Base-by-base conservation (phyloP, 2,797 vertebrate species). In the Ptychadena robeensis region DNA sequence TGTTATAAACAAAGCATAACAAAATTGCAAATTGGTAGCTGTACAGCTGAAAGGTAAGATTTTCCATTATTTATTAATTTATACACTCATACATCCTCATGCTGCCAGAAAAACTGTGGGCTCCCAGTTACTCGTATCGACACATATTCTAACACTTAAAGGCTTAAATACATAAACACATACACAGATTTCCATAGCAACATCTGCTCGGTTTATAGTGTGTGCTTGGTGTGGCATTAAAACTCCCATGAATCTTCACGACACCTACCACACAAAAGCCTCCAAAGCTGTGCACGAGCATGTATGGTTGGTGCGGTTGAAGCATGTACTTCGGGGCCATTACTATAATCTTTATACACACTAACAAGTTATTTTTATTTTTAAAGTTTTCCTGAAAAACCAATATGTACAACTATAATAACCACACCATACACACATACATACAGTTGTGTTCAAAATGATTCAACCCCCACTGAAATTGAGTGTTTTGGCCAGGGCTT, bases 101-200 rank as follows among this genome's bases (percentile, higher is more conserved):
- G 74, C 83, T 79, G 70, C 74, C 64, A 84, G 86, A 11, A 86
- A 40, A 78, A 73, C 68, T 76, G 79, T 37, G 69, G 67, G 75
- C 48, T 59, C 83, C 77, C 85, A 40, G 77, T 34, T 87, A 85
- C 40, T 82, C 70, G 80, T 75, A 86, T 10, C 79, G 85, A 87
- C 86, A 89, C 84, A 81, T 73, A 79, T 86, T 81, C 87, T 89
- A 89, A 88, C 87, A 88, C 87, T 85, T 77, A 75, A 81, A 87
- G 90, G 88, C 86, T 87, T 61, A 72, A 87, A 86, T 77, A 87
- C 83, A 85, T 67, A 86, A 71, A 87, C 86, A 89, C 82, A 80
- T 74, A 85, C 87, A 79, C 81, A 77, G 82, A 88, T 91, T 88
- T 88, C 90, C 91, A 91, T 88, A 88, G 90, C 88, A 89, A 90